These are phyloP conservation scores for Ciona savignyi DNA, from an alignment of 23 tunicate genomes.

Conservation along the genomic window DNA sequence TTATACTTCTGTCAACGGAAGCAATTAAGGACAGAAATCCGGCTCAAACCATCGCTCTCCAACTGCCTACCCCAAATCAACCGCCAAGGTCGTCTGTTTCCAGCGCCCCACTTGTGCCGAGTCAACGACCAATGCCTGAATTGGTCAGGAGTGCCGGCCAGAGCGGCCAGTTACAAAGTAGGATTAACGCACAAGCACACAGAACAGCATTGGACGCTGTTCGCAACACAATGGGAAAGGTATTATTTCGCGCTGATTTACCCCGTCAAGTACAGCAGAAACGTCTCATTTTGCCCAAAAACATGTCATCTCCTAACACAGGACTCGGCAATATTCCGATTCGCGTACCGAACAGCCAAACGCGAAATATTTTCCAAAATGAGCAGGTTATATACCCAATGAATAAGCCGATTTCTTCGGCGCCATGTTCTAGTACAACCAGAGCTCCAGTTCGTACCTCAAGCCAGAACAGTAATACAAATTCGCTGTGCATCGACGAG, in stretches of 20 bases:
- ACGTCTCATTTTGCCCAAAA: conserved; percentile 45
- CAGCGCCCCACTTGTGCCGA: too few species aligned
- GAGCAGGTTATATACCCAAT: conserved; percentile 28
- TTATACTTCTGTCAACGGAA: conserved; percentile 12
- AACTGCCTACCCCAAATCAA: not conserved
- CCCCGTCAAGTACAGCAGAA: not conserved
- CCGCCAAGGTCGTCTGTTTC: not conserved
- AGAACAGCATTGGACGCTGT: conserved; percentile 39
- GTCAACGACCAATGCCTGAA: not conserved
- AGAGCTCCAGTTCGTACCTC: not conserved
- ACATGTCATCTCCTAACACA: not conserved
- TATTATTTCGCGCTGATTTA: not conserved
- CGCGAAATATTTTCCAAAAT: conserved; percentile 34
- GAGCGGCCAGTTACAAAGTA: not conserved
- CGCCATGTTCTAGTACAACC: not conserved
- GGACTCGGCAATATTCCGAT: not conserved
- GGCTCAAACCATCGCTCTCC: not conserved
- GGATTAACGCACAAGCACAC: conserved; percentile 46
- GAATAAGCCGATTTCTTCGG: conserved; percentile 3
- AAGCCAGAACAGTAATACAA: not conserved
- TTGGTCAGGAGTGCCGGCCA: not conserved
- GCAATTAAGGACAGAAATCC: not conserved
- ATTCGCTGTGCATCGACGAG: not conserved
- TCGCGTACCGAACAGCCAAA: not conserved
- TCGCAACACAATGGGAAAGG: conserved; percentile 25